Base-by-base conservation (phyloP, 2,113 vertebrate species). In the Hemiprocne comata region DNA sequence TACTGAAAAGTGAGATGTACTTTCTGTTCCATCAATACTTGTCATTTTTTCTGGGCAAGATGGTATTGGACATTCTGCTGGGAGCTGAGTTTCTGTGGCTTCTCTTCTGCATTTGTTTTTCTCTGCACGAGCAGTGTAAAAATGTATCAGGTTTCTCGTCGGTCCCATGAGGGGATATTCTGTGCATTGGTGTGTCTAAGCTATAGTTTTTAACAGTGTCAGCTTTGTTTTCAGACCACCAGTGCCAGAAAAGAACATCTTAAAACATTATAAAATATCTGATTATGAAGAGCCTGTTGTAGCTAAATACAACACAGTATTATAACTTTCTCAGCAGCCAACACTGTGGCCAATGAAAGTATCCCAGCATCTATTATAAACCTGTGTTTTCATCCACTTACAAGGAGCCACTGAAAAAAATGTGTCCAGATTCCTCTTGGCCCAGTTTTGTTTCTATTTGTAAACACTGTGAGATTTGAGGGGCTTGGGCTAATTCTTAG, bases 31-130 rank as follows among this genome's bases (percentile, higher is more conserved):
- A 86, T 11, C 60, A 11, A 8, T 85, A 58, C 61, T 51, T 79
- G 77, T 85, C 54, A 80, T 54, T 76, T 80, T 93, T 76, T 11
- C 53, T 84, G 55, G 65, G 65, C 50, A 89, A 88, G 42, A 96
- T n/a, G 34, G 13, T 85, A 60, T 74, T 89, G 74, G 54, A 83
- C 38, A 48, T 79, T 73, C 75, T 88, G 85, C 50, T 0, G 6
- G 86, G 67, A 88, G 67, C 55, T 77, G 75, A 86, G 33, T 77
- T 81, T 89, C 72, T 87, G 82, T 53, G 90, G 79, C 73, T 93
- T 94, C 61, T 72, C 73, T 84, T 95, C 93, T 86, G 72, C 72
- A 81, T 85, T 93, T 72, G 38, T 51, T 84, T 96, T 95, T 65
- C 83, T 72, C 53, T 74, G 53, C 73, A 91, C 44, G 72, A 85